These are phyloP conservation scores for Apostichopus californicus DNA, from an alignment of 35 echinoderm and acorn worm genomes.

Conservation along the genomic window DNA sequence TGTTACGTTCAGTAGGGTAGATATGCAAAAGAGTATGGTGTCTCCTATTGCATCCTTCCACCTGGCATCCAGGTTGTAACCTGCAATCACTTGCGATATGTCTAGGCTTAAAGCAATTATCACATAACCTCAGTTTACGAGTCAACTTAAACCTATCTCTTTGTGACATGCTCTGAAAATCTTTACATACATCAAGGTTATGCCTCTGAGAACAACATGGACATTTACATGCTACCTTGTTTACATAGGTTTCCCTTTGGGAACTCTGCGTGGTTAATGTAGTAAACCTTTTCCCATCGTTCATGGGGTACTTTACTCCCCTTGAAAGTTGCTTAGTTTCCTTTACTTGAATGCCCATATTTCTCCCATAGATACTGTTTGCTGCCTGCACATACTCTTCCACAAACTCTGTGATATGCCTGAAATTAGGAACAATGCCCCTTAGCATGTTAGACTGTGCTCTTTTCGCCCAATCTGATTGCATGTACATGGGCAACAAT, in stretches of 20 bases:
- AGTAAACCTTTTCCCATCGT: background rate
- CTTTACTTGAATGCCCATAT: background rate
- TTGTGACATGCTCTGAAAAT: constrained; percentile 11
- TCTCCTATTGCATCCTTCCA: constrained; percentile 38
- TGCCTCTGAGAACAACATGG: background rate
- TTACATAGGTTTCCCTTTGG: background rate
- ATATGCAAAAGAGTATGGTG: constrained; percentile 38
- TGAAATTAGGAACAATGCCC: constrained; percentile 3
- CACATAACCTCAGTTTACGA: constrained; percentile 41
- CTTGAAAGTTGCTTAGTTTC: background rate
- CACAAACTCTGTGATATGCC: constrained; percentile 62
- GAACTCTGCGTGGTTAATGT: background rate
- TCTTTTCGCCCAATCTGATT: constrained; percentile 57
- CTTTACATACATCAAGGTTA: background rate
- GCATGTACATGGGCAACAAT: constrained; percentile 61
- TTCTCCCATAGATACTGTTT: constrained; percentile 22
- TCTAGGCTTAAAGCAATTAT: constrained; percentile 43
- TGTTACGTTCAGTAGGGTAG: background rate
- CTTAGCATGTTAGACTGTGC: constrained; percentile 56
- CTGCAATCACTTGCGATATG: constrained; percentile 31
- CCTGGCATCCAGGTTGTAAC: background rate
- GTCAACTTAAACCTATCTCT: constrained; percentile 22
- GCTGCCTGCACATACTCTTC: constrained; percentile 41
- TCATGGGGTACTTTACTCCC: background rate
- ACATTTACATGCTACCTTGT: background rate